A percentile compares a stretch with the other conserved stretches of the same genome.
These are phyloP conservation scores for Tinamus major DNA, from an alignment of 2,797 vertebrate genomes.

Conservation along the genomic window DNA sequence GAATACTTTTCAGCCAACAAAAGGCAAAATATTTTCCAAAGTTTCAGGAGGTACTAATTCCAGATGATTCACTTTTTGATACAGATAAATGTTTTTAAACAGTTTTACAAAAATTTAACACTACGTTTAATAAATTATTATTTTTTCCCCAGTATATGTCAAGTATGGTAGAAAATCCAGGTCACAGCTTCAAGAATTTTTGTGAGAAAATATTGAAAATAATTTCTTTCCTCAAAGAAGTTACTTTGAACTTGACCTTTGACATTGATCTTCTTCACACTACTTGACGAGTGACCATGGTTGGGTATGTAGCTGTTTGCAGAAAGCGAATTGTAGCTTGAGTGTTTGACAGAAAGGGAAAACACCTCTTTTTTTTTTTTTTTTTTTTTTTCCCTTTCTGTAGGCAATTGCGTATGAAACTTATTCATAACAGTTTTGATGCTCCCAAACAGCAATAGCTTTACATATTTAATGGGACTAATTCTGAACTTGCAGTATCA, in stretches of 20 bases:
- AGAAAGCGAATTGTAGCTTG: neutral
- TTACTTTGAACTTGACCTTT: neutral
- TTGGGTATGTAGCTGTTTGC: neutral
- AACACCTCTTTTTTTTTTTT: neutral
- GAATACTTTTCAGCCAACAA: neutral
- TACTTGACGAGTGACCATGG: neutral
- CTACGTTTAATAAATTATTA: neutral
- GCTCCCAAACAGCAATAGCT: neutral
- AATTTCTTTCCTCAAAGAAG: neutral
- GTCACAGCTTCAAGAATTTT: neutral
- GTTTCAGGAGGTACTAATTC: neutral
- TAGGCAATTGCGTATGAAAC: neutral
- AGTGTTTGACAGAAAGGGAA: neutral
- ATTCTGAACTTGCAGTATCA: neutral
- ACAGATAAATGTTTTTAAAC: neutral
- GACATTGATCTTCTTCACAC: neutral
- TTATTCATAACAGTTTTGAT: neutral
- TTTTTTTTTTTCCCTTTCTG: neutral
- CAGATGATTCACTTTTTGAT: neutral
- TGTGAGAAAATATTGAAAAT: neutral
- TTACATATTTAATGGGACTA: neutral
- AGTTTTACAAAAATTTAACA: neutral
- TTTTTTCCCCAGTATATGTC: neutral
- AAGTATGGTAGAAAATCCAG: neutral
- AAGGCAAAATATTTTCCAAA: neutral